phyloP scores from a whole-genome alignment of 2,113 vertebrate genomes.

The Peromyscus californicus region DNA sequence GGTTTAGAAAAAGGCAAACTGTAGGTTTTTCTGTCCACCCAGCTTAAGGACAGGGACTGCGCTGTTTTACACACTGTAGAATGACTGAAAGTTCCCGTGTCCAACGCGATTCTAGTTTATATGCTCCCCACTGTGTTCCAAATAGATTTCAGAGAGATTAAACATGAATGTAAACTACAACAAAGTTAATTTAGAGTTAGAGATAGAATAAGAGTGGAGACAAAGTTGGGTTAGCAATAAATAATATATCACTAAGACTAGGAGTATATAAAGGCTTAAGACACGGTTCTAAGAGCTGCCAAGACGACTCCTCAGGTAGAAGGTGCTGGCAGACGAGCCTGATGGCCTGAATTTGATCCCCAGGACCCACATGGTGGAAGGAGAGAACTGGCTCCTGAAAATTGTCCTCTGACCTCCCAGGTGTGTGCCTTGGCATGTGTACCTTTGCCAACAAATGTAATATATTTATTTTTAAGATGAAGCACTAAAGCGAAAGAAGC shows the following conservation, averaged over 20 bases:
- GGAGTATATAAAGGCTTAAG: constrained; percentile 5
- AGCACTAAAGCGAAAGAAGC: constrained; percentile 47
- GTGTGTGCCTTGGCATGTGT: neutral
- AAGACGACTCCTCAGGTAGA: neutral
- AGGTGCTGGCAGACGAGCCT: neutral
- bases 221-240: constrained; percentile 33
- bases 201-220: constrained; percentile 44
- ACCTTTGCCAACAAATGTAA: too few species aligned
- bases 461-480: neutral
- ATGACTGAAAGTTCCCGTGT: constrained; percentile 38
- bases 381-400: neutral
- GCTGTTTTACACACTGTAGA: neutral
- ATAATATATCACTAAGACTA: constrained; percentile 58
- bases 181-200: constrained; percentile 51
- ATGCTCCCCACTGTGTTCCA: constrained; percentile 56
- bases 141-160: constrained; percentile 55
- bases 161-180: constrained; percentile 61
- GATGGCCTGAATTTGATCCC: neutral
- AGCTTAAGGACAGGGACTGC: neutral
- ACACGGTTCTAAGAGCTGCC: neutral
- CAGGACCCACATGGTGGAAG: neutral
- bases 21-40: neutral
- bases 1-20: constrained; percentile 9
- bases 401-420: neutral
- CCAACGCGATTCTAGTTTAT: constrained; percentile 70